A percentile compares a stretch with the other conserved stretches of the same genome.
These are phyloP conservation scores for Rhyacichthys aspro DNA, from an alignment of 2,797 vertebrate genomes.

Conservation along the genomic window DNA sequence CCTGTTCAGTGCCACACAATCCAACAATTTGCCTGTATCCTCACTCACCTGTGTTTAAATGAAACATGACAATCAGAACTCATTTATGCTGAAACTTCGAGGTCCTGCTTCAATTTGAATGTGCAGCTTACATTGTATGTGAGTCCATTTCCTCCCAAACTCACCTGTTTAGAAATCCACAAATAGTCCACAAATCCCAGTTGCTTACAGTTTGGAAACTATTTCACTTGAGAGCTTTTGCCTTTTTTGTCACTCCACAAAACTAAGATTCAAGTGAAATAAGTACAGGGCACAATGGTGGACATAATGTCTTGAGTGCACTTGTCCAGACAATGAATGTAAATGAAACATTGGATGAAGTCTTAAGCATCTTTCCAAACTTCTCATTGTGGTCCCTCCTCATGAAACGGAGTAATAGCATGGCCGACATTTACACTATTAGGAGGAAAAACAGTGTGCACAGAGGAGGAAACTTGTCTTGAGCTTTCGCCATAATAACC, in stretches of 20 bases:
- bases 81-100: conserved; percentile 45
- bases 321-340: conserved; percentile 78
- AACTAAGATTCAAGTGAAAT: conserved; percentile 40
- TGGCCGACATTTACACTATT: conserved; percentile 1
- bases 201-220: conserved; percentile 14
- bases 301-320: conserved; percentile 39
- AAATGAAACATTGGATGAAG: conserved; percentile 60
- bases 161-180: conserved; percentile 15
- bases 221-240: conserved; percentile 12
- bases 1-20: conserved; percentile 70
- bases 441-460: conserved; percentile 14
- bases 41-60: conserved; percentile 14
- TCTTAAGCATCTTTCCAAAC: conserved; percentile 43
- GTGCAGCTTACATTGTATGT: conserved; percentile 49
- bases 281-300: conserved; percentile 54
- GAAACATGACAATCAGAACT: conserved; percentile 76
- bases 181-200: conserved; percentile 14
- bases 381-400: conserved; percentile 28
- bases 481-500: conserved; percentile 24
- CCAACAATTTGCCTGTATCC: not conserved
- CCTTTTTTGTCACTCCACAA: conserved; percentile 29
- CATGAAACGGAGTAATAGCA: conserved; percentile 7
- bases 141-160: conserved; percentile 17
- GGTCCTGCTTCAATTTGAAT: not conserved
- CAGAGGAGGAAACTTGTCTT: conserved; percentile 30